Base-by-base conservation (phyloP, 2,113 vertebrate genomes). In the Cygnus buccinator region DNA sequence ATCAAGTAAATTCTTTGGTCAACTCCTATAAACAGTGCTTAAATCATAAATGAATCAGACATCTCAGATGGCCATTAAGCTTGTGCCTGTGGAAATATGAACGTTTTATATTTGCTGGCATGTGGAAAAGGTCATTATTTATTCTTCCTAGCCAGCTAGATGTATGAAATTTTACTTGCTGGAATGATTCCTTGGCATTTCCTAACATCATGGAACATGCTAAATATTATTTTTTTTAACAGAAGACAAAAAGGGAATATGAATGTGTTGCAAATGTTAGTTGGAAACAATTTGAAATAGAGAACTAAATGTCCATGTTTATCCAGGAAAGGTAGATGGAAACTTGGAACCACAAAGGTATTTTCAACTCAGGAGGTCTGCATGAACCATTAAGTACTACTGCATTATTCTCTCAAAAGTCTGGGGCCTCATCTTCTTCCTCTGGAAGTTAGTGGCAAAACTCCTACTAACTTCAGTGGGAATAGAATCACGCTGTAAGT, bases 281-380 rank as follows among this genome's bases (percentile, higher is more conserved):
- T 82, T 97, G 97, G 97, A 97, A 98, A 96, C 93, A 96, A 95
- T 97, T 95, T 97, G 90, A 94, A 96, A 95, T 43, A 85, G 66
- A 87, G 92, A 94, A 96, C 44, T 87, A 83, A 97, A 96, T 97
- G 96, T 96, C 78, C 94, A 43, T 97, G 96, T 98, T 98, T 97
- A 97, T 96, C 86, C 94, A 97, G 95, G 96, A 96, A 95, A 98
- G 95, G 95, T 95, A 92, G 96, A 94, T 90, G 78, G 96, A 97
- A 97, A 97, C 95, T 98, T 97, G 97, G 97, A 97, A 94, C 93
- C 94, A 81, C 63, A 17, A 92, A 77, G 57, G 78, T 90, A 93
- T 96, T 97, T 96, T 97, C 92, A 93, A 62, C 94, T 85, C 52
- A 75, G 94, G 94, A 96, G 92, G 90, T 96, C 97, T 97, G 95